Evolutionary conservation across 2,797 vertebrate species (phyloP).

Genomic region (Diplodus puntazzo): DNA sequence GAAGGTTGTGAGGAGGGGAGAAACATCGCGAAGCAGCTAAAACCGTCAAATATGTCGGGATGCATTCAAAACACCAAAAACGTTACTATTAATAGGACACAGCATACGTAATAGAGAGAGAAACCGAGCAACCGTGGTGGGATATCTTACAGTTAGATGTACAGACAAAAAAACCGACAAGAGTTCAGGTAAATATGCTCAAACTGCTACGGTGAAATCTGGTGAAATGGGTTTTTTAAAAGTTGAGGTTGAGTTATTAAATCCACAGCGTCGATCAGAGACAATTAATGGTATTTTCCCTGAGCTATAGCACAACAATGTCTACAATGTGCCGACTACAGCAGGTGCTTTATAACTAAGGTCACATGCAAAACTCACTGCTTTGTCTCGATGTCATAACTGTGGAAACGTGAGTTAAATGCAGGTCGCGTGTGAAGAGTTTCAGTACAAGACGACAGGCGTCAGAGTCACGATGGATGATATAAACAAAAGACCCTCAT

Average conservation of each 20-base stretch:
- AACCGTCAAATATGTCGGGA: slow-evolving; percentile 57
- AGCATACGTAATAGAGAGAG: slow-evolving; percentile 45
- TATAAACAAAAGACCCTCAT: not conserved
- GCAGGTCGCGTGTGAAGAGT: slow-evolving; percentile 24
- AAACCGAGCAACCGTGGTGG: slow-evolving; percentile 44
- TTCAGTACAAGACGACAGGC: slow-evolving; percentile 19
- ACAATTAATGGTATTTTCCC: slow-evolving; percentile 72
- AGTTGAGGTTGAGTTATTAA: slow-evolving; percentile 36
- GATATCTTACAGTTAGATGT: slow-evolving; percentile 56
- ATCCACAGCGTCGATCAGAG: slow-evolving; percentile 77
- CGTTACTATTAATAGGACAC: slow-evolving; percentile 53
- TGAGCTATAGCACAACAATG: slow-evolving; percentile 74
- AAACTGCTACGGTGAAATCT: slow-evolving; percentile 25
- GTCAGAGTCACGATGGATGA: not conserved
- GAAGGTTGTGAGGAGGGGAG: slow-evolving; percentile 1
- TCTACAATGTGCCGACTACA: slow-evolving; percentile 52
- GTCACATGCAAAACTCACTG: slow-evolving; percentile 67
- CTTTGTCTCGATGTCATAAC: slow-evolving; percentile 78
- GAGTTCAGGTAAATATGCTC: slow-evolving; percentile 24
- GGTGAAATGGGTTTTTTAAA: not conserved
- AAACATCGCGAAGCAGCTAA: slow-evolving; percentile 41
- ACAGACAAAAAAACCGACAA: slow-evolving; percentile 33
- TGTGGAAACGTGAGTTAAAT: slow-evolving; percentile 52
- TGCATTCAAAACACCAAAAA: slow-evolving; percentile 72
- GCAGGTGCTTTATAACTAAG: slow-evolving; percentile 43